Evolutionary conservation across 2,797 vertebrate genomes (phyloP).

Genomic region (Lerista edwardsae): DNA sequence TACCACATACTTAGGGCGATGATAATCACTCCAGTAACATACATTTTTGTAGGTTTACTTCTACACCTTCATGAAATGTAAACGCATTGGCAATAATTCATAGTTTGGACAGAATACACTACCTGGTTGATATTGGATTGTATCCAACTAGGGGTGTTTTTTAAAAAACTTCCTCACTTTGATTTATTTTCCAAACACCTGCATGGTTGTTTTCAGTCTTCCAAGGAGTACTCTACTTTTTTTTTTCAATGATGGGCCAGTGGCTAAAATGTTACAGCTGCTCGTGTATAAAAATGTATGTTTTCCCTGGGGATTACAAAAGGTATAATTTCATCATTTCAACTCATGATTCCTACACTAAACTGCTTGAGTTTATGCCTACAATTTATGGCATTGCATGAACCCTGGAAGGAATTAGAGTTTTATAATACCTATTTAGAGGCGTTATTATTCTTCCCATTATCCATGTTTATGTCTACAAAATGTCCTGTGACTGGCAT

Average conservation of each 20-base stretch:
- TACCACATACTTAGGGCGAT: slow-evolving; percentile 64
- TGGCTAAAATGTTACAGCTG: slow-evolving; percentile 51
- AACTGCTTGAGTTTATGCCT: slow-evolving; percentile 56
- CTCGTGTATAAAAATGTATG: slow-evolving; percentile 56
- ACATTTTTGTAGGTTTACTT: slow-evolving; percentile 60
- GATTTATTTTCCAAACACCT: slow-evolving; percentile 60
- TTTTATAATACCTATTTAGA: slow-evolving; percentile 58
- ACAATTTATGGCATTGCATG: slow-evolving; percentile 54
- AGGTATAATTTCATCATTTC: slow-evolving; percentile 68
- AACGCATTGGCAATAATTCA: slow-evolving; percentile 47
- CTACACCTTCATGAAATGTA: slow-evolving; percentile 60
- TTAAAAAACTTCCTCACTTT: slow-evolving; percentile 42
- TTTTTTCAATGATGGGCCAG: slow-evolving; percentile 42
- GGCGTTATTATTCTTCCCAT: slow-evolving; percentile 62
- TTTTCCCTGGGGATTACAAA: slow-evolving; percentile 63
- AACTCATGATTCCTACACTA: slow-evolving; percentile 53
- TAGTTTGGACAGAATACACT: slow-evolving; percentile 51
- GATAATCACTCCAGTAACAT: slow-evolving; percentile 55
- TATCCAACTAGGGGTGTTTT: slow-evolving; percentile 30
- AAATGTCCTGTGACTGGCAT: slow-evolving; percentile 44
- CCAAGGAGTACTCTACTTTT: slow-evolving; percentile 58
- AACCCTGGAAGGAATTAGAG: slow-evolving; percentile 56
- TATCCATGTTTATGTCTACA: slow-evolving; percentile 67
- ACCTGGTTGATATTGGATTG: slow-evolving; percentile 49
- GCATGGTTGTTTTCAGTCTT: slow-evolving; percentile 59